phyloP scores from a whole-genome alignment of 1,140 invertebrate genomes.

The Zaprionus lachaisei region DNA sequence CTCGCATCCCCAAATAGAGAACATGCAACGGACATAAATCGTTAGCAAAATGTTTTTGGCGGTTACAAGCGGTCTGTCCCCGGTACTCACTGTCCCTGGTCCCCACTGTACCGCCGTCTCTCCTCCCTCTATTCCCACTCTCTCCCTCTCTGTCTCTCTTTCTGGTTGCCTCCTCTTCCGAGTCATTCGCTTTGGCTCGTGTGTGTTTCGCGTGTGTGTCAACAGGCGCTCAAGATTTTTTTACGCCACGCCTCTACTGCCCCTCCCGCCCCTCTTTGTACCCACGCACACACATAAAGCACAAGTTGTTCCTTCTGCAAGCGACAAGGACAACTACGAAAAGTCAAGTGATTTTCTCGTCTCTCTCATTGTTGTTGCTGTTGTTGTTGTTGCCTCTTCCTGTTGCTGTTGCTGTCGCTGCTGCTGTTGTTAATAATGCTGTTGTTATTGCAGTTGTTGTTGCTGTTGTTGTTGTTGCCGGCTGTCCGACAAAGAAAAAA shows the following conservation, averaged over 20 bases:
- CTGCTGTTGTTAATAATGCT: not conserved
- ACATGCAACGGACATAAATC: slow-evolving; percentile 79
- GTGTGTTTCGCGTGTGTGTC: slow-evolving; percentile 30
- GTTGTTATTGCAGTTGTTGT: slow-evolving; percentile 18
- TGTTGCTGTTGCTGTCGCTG: not conserved
- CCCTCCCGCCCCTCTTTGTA: not conserved
- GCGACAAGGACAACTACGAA: slow-evolving; percentile 70
- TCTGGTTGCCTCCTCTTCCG: not conserved
- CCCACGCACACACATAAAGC: slow-evolving; percentile 38
- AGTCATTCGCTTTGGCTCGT: not conserved
- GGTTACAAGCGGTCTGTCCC: slow-evolving; percentile 62
- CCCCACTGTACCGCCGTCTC: not conserved
- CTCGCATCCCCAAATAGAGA: slow-evolving; percentile 47
- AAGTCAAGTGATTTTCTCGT: slow-evolving; percentile 68
- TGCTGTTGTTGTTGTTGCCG: slow-evolving; percentile 25
- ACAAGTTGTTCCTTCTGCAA: slow-evolving; percentile 37
- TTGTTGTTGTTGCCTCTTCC: slow-evolving; percentile 9
- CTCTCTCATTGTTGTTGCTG: slow-evolving; percentile 38
- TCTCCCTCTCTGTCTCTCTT: not conserved
- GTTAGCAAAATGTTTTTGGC: slow-evolving; percentile 81
- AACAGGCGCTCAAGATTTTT: slow-evolving; percentile 78
- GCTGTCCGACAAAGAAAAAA: slow-evolving; percentile 43
- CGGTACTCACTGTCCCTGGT: not conserved
- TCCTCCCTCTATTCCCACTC: not conserved
- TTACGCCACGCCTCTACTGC: slow-evolving; percentile 23